Conservation (phyloP, 1,140 invertebrate genomes). For the Scaptomyza pallida region DNA sequence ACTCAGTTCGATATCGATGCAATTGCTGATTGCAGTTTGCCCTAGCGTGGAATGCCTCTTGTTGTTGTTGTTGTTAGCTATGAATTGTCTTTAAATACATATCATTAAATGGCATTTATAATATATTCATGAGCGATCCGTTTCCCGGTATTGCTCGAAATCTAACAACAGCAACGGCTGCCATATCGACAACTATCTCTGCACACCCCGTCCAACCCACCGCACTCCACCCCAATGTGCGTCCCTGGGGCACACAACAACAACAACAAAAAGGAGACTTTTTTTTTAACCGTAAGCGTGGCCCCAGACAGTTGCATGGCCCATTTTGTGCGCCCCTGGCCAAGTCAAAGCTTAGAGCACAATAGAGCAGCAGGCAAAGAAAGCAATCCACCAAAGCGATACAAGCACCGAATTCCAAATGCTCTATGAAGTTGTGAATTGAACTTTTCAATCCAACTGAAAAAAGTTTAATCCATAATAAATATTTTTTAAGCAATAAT, state of each 20-base stretch:
- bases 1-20: slow-evolving; percentile 76
- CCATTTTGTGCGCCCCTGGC: slow-evolving; percentile 69
- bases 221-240: slow-evolving; percentile 14
- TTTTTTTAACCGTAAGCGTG: slow-evolving; percentile 77
- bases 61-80: slow-evolving; percentile 46
- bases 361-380: slow-evolving; percentile 21
- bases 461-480: too few species aligned
- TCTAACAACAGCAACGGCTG: slow-evolving; percentile 43
- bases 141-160: slow-evolving; percentile 78
- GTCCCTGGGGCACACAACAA: slow-evolving; percentile 4
- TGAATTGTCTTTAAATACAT: slow-evolving; percentile 81
- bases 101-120: slow-evolving; percentile 81
- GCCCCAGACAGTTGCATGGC: slow-evolving; percentile 71
- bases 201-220: neutral
- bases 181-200: slow-evolving; percentile 57
- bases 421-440: neutral
- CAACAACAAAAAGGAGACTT: slow-evolving; percentile 46
- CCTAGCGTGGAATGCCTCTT: slow-evolving; percentile 26
- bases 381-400: neutral
- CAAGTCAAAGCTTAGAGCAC: slow-evolving; percentile 47
- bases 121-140: slow-evolving; percentile 78
- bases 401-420: neutral
- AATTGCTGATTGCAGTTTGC: slow-evolving; percentile 69
- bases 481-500: too few species aligned
- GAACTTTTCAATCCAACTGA: neutral